Evolutionary conservation across 2,113 vertebrate genomes (phyloP), one percentile per base, ranked within the genome.

Genomic region (Phoenicopterus ruber): DNA sequence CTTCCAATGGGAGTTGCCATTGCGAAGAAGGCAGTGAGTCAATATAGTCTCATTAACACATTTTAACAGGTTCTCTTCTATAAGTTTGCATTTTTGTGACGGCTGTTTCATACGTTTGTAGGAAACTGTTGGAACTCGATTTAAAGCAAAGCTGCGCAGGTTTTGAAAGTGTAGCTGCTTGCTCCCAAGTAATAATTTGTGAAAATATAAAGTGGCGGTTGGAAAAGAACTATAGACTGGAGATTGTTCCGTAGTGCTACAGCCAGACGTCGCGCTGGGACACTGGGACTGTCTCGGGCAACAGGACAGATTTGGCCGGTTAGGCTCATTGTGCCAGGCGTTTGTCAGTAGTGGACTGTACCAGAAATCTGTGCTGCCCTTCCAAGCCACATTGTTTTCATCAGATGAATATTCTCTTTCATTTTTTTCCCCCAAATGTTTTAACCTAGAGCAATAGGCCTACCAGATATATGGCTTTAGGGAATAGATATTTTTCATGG

Each of bases 1-100:
- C 76, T 81, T 96, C 46, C 59, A 90, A 82, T 81, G 50, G 90
- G 94, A 96, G 85, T n/a, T 94, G 76, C 72, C 86, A 19, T 78
- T 62, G 79, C 94, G 31, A 11, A 77, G 74, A 70, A 86, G 50
- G 54, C 63, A 28, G 57, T 44, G 50, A 59, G 65, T 91, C 84
- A 26, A 18, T 47, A 42, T 18, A 59, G 66, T 24, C 54, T 74
- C 73, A 63, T 85, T 89, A 93, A 49, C 57, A 46, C 81, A 28
- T 74, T 88, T 70, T 58, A 67, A 29, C 66, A 65, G 81, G 62
- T 86, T 82, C 65, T 85, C 20, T 86, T 96, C 19, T 31, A 3
- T 58, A 79, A 71, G 47, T 86, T 40, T 65, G 57, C 10, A 0
- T 85, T 76, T 21, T 47, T 66, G 72, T 32, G 31, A 31, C 66